Evolutionary conservation across 2,113 vertebrate genomes (phyloP).

Genomic region (Charadrius vociferus): DNA sequence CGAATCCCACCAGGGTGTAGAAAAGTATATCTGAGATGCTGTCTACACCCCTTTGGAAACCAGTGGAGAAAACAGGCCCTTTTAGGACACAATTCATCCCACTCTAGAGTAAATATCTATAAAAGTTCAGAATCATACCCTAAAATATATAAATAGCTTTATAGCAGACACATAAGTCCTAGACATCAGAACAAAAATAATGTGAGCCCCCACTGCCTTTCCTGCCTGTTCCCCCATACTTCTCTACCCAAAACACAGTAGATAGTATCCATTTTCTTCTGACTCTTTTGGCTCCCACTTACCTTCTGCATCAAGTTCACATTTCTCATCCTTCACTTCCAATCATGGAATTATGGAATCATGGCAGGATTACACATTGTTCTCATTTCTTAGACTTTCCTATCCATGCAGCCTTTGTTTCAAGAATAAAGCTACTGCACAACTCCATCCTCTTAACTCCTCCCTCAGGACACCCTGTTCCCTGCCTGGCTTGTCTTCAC

Average conservation of each 20-base stretch:
- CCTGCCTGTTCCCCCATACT: background rate
- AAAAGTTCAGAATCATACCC: background rate
- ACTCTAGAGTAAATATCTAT: background rate
- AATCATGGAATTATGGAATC: background rate
- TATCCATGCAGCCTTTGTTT: background rate
- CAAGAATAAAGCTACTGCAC: background rate
- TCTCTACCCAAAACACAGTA: background rate
- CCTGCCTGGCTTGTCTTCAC: background rate
- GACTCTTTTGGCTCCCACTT: background rate
- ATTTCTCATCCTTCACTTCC: background rate
- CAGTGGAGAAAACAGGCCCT: background rate
- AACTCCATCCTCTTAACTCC: background rate
- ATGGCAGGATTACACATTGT: background rate
- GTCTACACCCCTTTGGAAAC: background rate
- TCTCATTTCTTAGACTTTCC: background rate
- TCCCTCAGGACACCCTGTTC: background rate
- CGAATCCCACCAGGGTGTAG: background rate
- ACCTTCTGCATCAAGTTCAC: background rate
- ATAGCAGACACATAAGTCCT: accelerated
- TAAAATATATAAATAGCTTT: background rate
- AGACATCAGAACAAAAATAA: background rate
- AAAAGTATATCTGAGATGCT: background rate
- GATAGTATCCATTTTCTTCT: background rate
- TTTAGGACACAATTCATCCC: background rate
- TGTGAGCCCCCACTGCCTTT: background rate